Base-by-base conservation (phyloP, 2,113 vertebrate species). In the Mus spicilegus region DNA sequence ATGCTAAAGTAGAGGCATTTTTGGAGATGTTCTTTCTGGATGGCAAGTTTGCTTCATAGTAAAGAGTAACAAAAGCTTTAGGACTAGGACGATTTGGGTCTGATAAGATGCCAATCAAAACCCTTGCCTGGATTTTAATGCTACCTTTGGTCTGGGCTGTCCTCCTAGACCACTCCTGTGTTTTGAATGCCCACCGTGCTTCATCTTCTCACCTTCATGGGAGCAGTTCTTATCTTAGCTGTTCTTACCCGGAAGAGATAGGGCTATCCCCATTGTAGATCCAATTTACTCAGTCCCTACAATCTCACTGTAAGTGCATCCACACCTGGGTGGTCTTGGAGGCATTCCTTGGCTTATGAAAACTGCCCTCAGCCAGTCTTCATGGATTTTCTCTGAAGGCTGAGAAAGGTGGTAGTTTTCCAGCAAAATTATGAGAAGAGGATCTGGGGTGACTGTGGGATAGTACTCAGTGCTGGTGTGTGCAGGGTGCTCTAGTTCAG, bases 61-160 rank as follows among this genome's bases (percentile, higher is more conserved):
- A n/a, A 90, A 87, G 65, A 5, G 20, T 11, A 17, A 72, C 49
- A 24, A 82, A 80, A 24, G 19, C 0, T 88, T 67, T 78, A 13
- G 81, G 89, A 49, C 91, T 78, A 13, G 81, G 89, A 49, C 91
- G 49, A 54, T 54, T 78, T 84, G 61, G 7, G 76, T 95, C 72
- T 75, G 81, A 36, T 58, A 82, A 87, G 39, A 24, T 8, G 13
- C 26, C 20, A 76, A 5, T 8, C 26, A 39, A 42, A 87, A 88
- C 20, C 67, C n/a, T 20, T 88, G 3, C 24, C 17, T 82, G 72
- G 46, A 85, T 73, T 88, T 77, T 13, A 77, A 8, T n/a, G 19
- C 39, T 19, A 4, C 46, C 63, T 80, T 63, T 72, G 72, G 42
- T 65, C 46, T 63, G 30, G 14, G 30, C 33, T 76, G 0, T 67